A percentile compares a stretch with the other conserved stretches of the same genome.
Evolutionary conservation across 2,113 vertebrate genomes (phyloP).

Genomic region (Heterotis niloticus): DNA sequence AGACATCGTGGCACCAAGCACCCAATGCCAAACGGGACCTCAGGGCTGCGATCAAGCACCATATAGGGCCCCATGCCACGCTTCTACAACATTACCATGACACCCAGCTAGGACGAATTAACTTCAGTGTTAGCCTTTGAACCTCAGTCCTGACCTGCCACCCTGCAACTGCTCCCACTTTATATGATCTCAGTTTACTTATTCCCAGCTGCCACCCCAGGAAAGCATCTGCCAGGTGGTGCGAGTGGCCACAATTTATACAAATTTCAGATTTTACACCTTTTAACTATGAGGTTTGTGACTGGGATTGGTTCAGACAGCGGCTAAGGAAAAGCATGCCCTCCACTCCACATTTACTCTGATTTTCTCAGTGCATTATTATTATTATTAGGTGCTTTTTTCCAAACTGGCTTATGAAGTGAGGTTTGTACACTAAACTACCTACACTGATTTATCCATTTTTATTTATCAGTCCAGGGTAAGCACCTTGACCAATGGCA

Average conservation of each 20-base stretch:
- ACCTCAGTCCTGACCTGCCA: neutral
- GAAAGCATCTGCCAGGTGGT: too few relatives aligned
- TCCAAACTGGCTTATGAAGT: too few relatives aligned
- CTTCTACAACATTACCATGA: neutral
- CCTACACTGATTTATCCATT: too few relatives aligned
- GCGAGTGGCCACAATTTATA: slow-evolving; percentile 33
- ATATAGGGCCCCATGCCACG: slow-evolving; percentile 13
- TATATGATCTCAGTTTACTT: too few relatives aligned
- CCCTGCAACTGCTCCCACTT: too few relatives aligned
- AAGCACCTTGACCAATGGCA: too few relatives aligned
- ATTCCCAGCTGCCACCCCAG: too few relatives aligned
- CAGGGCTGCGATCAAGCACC: slow-evolving; percentile 18
- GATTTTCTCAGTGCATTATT: neutral
- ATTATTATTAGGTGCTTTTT: too few relatives aligned
- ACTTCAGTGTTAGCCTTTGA: slow-evolving; percentile 20
- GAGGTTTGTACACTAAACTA: too few relatives aligned
- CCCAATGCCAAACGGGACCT: neutral
- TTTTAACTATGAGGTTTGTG: slow-evolving; percentile 38
- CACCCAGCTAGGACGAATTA: slow-evolving; percentile 31
- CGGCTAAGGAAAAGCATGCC: neutral
- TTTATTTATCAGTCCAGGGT: too few relatives aligned
- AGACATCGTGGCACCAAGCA: slow-evolving; percentile 28
- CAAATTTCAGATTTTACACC: slow-evolving; percentile 33
- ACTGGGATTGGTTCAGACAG: slow-evolving; percentile 25
- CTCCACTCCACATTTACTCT: too few relatives aligned